A percentile compares a stretch with the other conserved stretches of the same genome.
Evolutionary conservation across 35 echinoderm and acorn worm species (phyloP).

Genomic region (Ophioderma brevispina): DNA sequence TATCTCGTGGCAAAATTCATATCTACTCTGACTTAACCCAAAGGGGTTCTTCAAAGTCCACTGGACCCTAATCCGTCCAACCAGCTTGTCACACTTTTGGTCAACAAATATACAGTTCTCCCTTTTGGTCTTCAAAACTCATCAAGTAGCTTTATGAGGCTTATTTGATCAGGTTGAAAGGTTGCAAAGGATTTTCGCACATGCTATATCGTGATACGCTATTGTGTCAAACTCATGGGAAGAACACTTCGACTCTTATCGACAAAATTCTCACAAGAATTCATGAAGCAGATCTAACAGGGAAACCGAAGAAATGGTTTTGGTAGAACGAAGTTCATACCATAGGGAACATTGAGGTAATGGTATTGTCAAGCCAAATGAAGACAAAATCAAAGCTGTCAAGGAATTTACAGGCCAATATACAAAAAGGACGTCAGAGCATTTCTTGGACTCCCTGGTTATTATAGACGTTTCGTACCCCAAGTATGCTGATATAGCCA

Average conservation of each 20-base stretch:
- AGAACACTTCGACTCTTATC: neutral
- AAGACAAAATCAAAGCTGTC: neutral
- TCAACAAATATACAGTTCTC: neutral
- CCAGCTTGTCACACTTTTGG: neutral
- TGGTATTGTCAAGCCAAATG: neutral
- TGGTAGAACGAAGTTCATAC: neutral
- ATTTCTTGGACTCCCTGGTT: neutral
- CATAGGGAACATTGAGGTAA: neutral
- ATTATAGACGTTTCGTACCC: too few relatives aligned
- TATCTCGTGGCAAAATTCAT: neutral
- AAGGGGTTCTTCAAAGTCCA: neutral
- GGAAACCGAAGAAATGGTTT: neutral
- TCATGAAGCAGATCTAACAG: neutral
- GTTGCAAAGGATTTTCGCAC: neutral
- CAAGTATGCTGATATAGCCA: neutral
- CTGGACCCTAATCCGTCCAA: neutral
- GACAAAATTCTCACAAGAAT: neutral
- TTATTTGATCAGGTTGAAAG: neutral
- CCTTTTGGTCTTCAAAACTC: neutral
- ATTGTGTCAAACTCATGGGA: neutral
- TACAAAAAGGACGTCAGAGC: neutral
- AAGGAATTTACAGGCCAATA: neutral
- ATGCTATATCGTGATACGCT: neutral
- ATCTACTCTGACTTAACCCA: neutral
- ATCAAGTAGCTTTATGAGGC: neutral